These are phyloP conservation scores for Bombus pascuorum DNA, from an alignment of 1,140 invertebrate genomes.

Conservation along the genomic window DNA sequence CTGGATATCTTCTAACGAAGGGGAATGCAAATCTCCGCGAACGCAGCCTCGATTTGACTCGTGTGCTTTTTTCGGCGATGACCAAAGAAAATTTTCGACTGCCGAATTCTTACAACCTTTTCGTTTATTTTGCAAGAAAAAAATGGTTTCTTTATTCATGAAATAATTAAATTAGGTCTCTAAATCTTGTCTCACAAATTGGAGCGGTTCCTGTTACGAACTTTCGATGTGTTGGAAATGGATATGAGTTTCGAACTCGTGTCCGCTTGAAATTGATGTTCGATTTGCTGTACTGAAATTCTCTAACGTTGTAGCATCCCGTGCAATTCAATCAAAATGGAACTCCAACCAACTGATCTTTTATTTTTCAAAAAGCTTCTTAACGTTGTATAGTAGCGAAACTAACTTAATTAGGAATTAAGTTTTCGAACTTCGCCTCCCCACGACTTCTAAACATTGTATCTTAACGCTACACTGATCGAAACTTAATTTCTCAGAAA, in stretches of 20 bases:
- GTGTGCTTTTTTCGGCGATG: neutral
- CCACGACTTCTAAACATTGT: too few species aligned
- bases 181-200: neutral
- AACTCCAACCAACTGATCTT: too few species aligned
- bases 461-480: too few species aligned
- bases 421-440: too few species aligned
- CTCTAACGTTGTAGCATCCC: neutral
- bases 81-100: neutral
- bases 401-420: too few species aligned
- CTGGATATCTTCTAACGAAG: constrained; percentile 34
- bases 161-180: neutral
- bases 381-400: too few species aligned
- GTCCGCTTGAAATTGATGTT: neutral
- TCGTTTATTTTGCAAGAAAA: neutral
- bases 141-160: neutral
- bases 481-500: too few species aligned
- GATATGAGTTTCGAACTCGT: too few species aligned
- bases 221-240: neutral
- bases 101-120: neutral
- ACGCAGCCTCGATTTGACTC: neutral
- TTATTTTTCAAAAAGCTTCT: too few species aligned
- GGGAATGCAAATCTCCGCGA: constrained; percentile 53
- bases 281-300: neutral
- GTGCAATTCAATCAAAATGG: neutral
- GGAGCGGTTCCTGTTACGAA: neutral